These are phyloP conservation scores for Ametastegia equiseti DNA, from an alignment of 2,888 invertebrate genomes.

Conservation along the genomic window DNA sequence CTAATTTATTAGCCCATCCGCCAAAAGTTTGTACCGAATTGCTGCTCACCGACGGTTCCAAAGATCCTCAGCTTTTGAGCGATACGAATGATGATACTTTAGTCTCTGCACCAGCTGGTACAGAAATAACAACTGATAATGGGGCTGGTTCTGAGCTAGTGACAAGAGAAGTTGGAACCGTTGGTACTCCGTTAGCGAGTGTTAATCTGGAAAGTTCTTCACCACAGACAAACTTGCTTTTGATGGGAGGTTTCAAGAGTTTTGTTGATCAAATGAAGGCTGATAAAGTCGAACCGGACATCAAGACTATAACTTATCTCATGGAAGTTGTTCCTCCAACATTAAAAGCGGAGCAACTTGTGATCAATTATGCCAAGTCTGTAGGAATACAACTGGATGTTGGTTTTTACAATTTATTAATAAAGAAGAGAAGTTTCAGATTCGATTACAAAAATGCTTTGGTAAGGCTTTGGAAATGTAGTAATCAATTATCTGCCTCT, in stretches of 20 bases:
- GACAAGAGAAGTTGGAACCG: neutral
- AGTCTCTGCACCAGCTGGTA: neutral
- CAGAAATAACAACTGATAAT: neutral
- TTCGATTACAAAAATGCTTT: slow-evolving; percentile 84
- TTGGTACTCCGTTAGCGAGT: neutral
- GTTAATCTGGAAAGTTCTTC: slow-evolving; percentile 23
- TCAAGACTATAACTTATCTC: slow-evolving; percentile 88
- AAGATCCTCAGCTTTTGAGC: neutral
- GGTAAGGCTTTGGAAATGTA: slow-evolving; percentile 76
- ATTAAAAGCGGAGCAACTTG: slow-evolving; percentile 82
- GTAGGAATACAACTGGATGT: slow-evolving; percentile 84
- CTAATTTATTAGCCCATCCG: slow-evolving; percentile 82
- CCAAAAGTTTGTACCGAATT: slow-evolving; percentile 60
- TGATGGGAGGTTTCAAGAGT: slow-evolving; percentile 89
- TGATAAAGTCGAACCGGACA: slow-evolving; percentile 83
- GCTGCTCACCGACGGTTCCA: neutral
- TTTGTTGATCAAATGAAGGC: slow-evolving; percentile 86
- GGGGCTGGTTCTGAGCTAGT: too few relatives aligned
- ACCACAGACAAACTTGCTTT: slow-evolving; percentile 82
- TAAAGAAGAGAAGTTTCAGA: slow-evolving; percentile 87
- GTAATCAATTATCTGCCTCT: neutral
- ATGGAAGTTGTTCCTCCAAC: slow-evolving; percentile 85
- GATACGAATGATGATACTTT: neutral
- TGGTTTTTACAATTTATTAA: slow-evolving; percentile 91
- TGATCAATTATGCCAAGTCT: slow-evolving; percentile 81